Evolutionary conservation across 2,113 vertebrate species (phyloP).

Genomic region (Chrysochloris asiatica): DNA sequence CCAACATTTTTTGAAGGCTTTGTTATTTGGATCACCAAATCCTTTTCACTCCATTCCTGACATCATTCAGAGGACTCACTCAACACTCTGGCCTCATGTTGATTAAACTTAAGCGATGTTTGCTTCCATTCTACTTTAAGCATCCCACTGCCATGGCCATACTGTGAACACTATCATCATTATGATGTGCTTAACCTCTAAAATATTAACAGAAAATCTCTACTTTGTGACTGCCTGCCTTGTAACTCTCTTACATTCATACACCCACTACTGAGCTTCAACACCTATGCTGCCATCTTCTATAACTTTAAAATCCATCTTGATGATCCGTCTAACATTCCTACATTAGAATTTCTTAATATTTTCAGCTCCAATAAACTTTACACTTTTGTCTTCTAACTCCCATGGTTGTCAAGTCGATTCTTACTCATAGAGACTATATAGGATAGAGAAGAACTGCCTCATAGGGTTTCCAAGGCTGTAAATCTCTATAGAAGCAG

Average conservation of each 20-base stretch:
- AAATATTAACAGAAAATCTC: constrained; percentile 12
- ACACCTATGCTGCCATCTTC: neutral
- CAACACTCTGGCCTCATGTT: neutral
- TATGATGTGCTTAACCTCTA: neutral
- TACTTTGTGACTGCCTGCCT: neutral
- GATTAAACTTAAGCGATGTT: neutral
- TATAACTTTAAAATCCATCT: neutral
- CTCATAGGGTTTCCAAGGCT: neutral
- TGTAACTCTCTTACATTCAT: neutral
- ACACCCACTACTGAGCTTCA: neutral
- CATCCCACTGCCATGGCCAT: neutral
- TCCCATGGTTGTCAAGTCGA: no score
- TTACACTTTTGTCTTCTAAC: neutral
- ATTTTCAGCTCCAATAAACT: neutral
- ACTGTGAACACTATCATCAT: neutral
- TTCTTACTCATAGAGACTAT: no score
- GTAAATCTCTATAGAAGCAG: neutral
- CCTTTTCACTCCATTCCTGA: neutral
- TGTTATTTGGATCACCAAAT: neutral
- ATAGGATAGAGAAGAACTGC: no score
- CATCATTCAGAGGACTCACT: neutral
- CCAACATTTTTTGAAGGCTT: constrained; percentile 2
- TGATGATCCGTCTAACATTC: neutral
- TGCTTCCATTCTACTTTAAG: neutral
- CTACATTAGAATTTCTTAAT: constrained; percentile 19